phyloP scores from a whole-genome alignment of 1,140 invertebrate genomes.

The Mya arenaria region DNA sequence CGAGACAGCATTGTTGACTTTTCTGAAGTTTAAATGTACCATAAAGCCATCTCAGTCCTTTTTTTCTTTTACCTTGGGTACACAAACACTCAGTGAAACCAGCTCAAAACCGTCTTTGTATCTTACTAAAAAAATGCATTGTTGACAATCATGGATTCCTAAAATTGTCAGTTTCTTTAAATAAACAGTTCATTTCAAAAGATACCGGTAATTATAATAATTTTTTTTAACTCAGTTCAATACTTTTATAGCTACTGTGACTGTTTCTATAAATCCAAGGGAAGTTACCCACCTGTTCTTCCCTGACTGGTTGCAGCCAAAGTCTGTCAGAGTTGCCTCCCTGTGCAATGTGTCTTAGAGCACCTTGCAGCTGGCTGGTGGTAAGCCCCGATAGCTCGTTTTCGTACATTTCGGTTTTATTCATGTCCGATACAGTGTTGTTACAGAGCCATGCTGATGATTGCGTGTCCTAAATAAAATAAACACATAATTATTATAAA shows the following conservation, averaged over 20 bases:
- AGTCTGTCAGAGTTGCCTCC: constrained; percentile 39
- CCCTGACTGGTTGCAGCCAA: constrained; percentile 48
- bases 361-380: constrained; percentile 45
- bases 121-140: no score
- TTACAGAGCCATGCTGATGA: constrained; percentile 48
- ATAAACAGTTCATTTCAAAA: no score
- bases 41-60: no score
- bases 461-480: constrained; percentile 50
- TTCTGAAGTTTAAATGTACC: no score
- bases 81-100: no score
- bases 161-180: no score
- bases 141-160: no score
- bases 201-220: no score
- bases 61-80: no score
- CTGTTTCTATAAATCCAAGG: not conserved
- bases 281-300: constrained; percentile 48
- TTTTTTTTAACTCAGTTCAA: no score
- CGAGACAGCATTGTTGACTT: no score
- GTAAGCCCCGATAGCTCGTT: constrained; percentile 48
- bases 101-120: no score
- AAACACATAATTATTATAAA: not conserved
- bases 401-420: constrained; percentile 44
- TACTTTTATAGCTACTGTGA: not conserved
- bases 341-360: constrained; percentile 22
- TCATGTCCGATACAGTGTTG: constrained; percentile 45